These are phyloP conservation scores for Bufotes viridis DNA, from an alignment of 2,797 vertebrate species.

Conservation along the genomic window DNA sequence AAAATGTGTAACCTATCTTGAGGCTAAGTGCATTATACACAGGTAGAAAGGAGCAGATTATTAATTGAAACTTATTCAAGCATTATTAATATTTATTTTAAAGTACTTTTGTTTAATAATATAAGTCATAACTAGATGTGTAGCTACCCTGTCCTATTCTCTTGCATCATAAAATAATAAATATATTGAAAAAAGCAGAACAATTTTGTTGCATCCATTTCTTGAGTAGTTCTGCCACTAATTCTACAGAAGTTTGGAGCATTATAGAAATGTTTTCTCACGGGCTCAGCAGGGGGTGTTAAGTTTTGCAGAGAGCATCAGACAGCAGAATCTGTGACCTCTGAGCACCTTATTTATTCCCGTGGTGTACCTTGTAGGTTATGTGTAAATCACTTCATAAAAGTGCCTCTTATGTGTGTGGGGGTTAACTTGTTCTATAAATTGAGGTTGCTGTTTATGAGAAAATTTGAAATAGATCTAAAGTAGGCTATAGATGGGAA, in stretches of 20 bases:
- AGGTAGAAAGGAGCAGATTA: too few species aligned
- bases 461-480: slow-evolving; percentile 71
- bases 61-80: too few species aligned
- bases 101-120: not conserved
- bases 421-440: slow-evolving; percentile 67
- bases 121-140: not conserved
- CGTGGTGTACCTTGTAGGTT: slow-evolving; percentile 51
- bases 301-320: slow-evolving; percentile 26
- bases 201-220: not conserved
- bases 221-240: not conserved
- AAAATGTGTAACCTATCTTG: too few species aligned
- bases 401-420: slow-evolving; percentile 39
- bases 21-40: too few species aligned
- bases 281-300: slow-evolving; percentile 29
- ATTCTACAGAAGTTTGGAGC: slow-evolving; percentile 1
- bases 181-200: not conserved
- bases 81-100: too few species aligned
- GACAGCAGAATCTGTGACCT: slow-evolving; percentile 50
- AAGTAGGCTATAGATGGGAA: slow-evolving; percentile 65
- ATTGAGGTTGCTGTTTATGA: slow-evolving; percentile 65
- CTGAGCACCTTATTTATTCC: slow-evolving; percentile 56
- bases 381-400: slow-evolving; percentile 61
- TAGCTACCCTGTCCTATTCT: not conserved
- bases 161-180: not conserved
- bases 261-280: slow-evolving; percentile 24